These are phyloP conservation scores for Iselma pallidipennis DNA, from an alignment of 2,888 invertebrate genomes.

Conservation along the genomic window DNA sequence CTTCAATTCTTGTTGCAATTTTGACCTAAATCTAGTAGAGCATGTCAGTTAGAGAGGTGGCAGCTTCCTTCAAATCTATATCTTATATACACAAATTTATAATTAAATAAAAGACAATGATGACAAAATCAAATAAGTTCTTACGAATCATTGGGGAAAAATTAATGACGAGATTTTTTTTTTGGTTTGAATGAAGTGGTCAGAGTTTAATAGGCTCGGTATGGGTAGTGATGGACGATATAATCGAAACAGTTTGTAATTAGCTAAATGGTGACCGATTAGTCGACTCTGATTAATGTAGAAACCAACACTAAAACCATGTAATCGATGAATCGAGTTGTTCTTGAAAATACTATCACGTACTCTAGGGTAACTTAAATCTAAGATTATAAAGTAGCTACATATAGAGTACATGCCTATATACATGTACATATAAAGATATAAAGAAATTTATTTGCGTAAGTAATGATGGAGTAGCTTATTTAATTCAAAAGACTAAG, in stretches of 20 bases:
- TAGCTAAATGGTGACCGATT: neutral
- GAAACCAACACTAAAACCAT: neutral
- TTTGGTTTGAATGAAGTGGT: neutral
- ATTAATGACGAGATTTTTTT: neutral
- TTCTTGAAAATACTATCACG: neutral
- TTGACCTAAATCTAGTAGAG: slow-evolving; percentile 22
- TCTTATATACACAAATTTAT: too few relatives aligned
- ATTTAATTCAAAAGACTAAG: slow-evolving; percentile 50
- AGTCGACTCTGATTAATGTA: neutral
- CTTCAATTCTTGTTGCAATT: slow-evolving; percentile 13
- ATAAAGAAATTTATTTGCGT: slow-evolving; percentile 44
- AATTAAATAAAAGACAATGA: too few relatives aligned
- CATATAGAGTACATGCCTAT: neutral
- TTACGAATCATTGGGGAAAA: neutral
- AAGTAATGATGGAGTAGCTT: slow-evolving; percentile 43
- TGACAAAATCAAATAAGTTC: too few relatives aligned
- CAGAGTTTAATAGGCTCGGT: neutral
- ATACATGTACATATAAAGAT: slow-evolving; percentile 35
- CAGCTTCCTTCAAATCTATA: neutral
- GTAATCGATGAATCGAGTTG: neutral
- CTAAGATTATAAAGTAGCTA: neutral
- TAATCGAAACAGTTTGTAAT: slow-evolving; percentile 2
- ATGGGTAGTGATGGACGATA: neutral
- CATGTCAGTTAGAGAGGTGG: slow-evolving; percentile 15
- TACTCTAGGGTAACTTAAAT: neutral